Conservation (phyloP, 2,888 invertebrate species). For the Cephus runcator region DNA sequence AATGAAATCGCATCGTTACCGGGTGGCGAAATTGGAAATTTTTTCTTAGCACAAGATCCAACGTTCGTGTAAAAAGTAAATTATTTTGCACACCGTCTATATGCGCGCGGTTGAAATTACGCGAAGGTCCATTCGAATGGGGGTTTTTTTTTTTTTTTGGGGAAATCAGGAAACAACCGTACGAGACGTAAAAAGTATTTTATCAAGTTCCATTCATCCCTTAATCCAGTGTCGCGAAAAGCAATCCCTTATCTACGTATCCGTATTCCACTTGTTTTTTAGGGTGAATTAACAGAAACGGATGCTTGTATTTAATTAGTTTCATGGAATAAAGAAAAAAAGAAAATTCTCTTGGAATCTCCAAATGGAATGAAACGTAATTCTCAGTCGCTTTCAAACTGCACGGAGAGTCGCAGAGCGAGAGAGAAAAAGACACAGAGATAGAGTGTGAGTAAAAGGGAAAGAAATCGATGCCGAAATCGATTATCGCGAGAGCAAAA, state of each 20-base stretch:
- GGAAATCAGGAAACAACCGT: no score
- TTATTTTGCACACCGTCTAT: no score
- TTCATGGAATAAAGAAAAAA: background rate
- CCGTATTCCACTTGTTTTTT: background rate
- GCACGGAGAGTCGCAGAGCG: conserved; percentile 16
- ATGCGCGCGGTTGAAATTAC: no score
- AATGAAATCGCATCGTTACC: background rate
- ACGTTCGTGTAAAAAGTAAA: no score
- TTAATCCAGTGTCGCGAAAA: background rate
- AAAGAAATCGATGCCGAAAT: conserved; percentile 17
- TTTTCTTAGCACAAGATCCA: no score
- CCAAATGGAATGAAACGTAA: background rate
- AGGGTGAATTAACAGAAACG: background rate
- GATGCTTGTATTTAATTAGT: background rate
- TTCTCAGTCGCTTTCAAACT: background rate
- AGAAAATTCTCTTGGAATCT: background rate
- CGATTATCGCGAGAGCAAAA: conserved; percentile 20
- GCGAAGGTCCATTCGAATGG: no score
- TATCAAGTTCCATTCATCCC: background rate
- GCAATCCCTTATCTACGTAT: background rate
- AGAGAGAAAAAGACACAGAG: background rate
- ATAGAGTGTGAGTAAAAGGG: background rate
- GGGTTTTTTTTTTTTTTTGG: no score
- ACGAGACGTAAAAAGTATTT: background rate
- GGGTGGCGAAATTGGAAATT: no score